A percentile compares a stretch with the other conserved stretches of the same genome.
These are phyloP conservation scores for Sesia apiformis DNA, from an alignment of 2,888 invertebrate genomes.

Conservation along the genomic window DNA sequence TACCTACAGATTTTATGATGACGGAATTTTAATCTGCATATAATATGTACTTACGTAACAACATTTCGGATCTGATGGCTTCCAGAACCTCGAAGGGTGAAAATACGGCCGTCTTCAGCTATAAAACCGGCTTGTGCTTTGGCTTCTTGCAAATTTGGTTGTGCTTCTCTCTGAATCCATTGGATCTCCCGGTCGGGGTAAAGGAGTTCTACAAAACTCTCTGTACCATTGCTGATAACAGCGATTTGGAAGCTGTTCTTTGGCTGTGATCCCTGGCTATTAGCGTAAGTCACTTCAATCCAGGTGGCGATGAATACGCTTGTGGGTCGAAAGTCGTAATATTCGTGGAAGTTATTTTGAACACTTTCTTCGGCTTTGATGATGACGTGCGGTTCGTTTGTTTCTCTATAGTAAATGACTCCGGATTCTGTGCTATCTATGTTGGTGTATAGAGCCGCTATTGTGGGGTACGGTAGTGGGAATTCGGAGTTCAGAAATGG, in stretches of 20 bases:
- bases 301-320: slow-evolving; percentile 92
- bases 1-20: too few relatives aligned
- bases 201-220: slow-evolving; percentile 89
- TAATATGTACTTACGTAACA: slow-evolving; percentile 76
- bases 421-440: slow-evolving; percentile 87
- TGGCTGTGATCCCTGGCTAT: slow-evolving; percentile 79
- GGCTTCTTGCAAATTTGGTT: slow-evolving; percentile 87
- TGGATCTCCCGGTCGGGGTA: slow-evolving; percentile 92
- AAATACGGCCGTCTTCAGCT: slow-evolving; percentile 85
- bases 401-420: slow-evolving; percentile 82
- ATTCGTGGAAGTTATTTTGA: slow-evolving; percentile 81
- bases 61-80: slow-evolving; percentile 90
- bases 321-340: slow-evolving; percentile 81
- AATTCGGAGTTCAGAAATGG: slow-evolving; percentile 91
- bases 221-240: slow-evolving; percentile 80
- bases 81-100: slow-evolving; percentile 89
- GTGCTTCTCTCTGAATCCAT: slow-evolving; percentile 90
- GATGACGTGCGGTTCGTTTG: slow-evolving; percentile 75
- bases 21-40: neutral
- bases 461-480: slow-evolving; percentile 90
- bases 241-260: slow-evolving; percentile 89
- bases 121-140: slow-evolving; percentile 95
- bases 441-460: slow-evolving; percentile 94
- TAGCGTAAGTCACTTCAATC: slow-evolving; percentile 88
- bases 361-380: slow-evolving; percentile 81